These are phyloP conservation scores for Paratilapia polleni DNA, from an alignment of 2,113 vertebrate genomes.

Conservation along the genomic window DNA sequence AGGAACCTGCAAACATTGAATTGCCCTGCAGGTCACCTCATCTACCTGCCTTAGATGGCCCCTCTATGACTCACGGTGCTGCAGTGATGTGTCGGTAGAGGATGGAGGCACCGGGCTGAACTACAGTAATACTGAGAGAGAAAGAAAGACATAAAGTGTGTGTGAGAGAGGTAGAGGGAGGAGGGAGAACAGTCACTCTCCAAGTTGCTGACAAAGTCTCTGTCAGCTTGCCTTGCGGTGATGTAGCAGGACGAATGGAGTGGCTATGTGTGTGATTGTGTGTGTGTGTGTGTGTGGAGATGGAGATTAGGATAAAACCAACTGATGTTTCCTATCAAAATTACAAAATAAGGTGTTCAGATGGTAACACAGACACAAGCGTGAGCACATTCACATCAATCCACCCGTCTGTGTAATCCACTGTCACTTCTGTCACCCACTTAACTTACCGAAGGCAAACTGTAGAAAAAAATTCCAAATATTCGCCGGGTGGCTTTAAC, in stretches of 20 bases:
- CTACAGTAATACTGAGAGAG: slow-evolving; percentile 16
- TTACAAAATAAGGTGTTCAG: slow-evolving; percentile 1
- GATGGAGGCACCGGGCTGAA: slow-evolving; percentile 25
- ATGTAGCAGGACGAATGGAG: slow-evolving; percentile 24
- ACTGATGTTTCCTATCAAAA: slow-evolving; percentile 16
- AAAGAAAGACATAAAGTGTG: not conserved
- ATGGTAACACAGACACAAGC: not conserved
- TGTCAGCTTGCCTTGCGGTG: slow-evolving; percentile 47
- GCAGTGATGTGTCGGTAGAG: slow-evolving; percentile 43
- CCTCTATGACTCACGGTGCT: slow-evolving; percentile 37
- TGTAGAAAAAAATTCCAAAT: slow-evolving; percentile 16
- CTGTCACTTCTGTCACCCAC: slow-evolving; percentile 10
- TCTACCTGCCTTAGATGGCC: not conserved
- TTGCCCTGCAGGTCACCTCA: slow-evolving; percentile 17
- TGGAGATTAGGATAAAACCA: slow-evolving; percentile 22
- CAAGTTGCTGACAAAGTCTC: slow-evolving; percentile 65
- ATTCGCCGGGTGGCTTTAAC: slow-evolving; percentile 27
- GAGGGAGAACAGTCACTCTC: slow-evolving; percentile 26
- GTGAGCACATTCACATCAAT: not conserved
- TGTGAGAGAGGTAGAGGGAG: not conserved
- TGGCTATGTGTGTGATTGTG: not conserved
- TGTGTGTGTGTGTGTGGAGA: not conserved
- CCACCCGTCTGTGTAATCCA: not conserved
- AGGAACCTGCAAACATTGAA: not conserved
- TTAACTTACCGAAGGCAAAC: not conserved